phyloP scores from a whole-genome alignment of 1,140 invertebrate species.

The Berghia stephanieae region DNA sequence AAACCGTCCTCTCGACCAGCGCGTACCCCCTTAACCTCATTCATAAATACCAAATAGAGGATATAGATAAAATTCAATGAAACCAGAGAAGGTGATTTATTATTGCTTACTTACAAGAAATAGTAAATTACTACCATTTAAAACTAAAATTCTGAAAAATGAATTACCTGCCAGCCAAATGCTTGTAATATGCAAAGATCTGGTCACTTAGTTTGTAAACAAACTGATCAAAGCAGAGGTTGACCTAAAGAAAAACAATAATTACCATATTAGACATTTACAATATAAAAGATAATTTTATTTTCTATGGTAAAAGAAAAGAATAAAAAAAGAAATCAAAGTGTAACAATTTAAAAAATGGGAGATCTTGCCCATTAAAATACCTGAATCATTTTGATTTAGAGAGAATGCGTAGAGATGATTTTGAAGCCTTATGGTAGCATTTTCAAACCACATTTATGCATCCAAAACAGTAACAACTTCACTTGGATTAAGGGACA shows the following conservation, averaged over 20 bases:
- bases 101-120: too few species aligned
- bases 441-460: too few species aligned
- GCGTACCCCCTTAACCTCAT: too few species aligned
- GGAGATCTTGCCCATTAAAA: background rate
- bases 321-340: background rate
- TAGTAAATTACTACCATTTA: background rate
- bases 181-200: conserved; percentile 98
- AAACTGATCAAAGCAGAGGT: conserved; percentile 99
- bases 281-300: background rate
- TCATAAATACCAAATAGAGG: too few species aligned
- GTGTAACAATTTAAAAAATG: background rate
- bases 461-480: too few species aligned
- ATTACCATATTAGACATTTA: background rate
- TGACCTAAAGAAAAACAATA: conserved; percentile 73
- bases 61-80: too few species aligned
- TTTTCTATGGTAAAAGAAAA: background rate
- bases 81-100: too few species aligned
- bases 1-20: too few species aligned
- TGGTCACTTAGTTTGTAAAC: conserved; percentile 98
- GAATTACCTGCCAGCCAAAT: conserved; percentile 83
- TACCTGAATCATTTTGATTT: background rate
- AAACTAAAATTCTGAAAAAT: too few species aligned
- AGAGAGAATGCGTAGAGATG: too few species aligned
- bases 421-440: too few species aligned
- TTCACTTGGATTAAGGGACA: too few species aligned